A percentile compares a stretch with the other conserved stretches of the same genome.
phyloP scores from a whole-genome alignment of 2,888 invertebrate species.

The Conistra vaccinii region DNA sequence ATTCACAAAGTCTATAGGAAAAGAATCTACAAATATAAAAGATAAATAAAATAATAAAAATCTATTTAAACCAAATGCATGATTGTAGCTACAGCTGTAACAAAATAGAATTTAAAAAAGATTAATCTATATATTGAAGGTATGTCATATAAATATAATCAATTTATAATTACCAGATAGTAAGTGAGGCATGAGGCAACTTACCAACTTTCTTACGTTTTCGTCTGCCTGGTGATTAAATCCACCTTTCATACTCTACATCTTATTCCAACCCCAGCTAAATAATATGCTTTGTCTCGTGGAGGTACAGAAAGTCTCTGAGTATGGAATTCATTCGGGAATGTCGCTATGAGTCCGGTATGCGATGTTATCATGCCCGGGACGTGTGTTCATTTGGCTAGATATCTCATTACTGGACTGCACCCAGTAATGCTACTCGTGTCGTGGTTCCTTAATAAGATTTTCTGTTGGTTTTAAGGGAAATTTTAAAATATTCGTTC shows the following conservation, averaged over 20 bases:
- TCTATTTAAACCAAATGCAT: no score
- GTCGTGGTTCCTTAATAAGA: not conserved
- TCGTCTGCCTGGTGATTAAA: not conserved
- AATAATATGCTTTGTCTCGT: conserved; percentile 52
- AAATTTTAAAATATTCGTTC: not conserved
- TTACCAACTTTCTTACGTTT: not conserved
- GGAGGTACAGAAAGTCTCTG: conserved; percentile 18
- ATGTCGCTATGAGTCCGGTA: conserved; percentile 40
- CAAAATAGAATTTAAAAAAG: no score
- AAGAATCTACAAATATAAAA: no score
- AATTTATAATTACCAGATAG: no score
- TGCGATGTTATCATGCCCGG: conserved; percentile 31
- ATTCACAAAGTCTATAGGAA: no score
- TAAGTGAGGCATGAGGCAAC: not conserved
- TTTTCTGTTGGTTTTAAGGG: conserved; percentile 3
- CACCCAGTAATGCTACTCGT: not conserved
- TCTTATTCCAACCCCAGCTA: conserved; percentile 22
- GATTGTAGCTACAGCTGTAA: no score
- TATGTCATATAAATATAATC: no score
- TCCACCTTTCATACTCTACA: not conserved
- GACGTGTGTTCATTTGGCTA: conserved; percentile 43
- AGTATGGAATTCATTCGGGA: conserved; percentile 46
- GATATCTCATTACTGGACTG: conserved; percentile 39
- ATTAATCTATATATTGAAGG: no score
- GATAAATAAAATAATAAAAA: no score